Base-by-base conservation (phyloP, 2,113 vertebrate genomes). In the Scalopus aquaticus region DNA sequence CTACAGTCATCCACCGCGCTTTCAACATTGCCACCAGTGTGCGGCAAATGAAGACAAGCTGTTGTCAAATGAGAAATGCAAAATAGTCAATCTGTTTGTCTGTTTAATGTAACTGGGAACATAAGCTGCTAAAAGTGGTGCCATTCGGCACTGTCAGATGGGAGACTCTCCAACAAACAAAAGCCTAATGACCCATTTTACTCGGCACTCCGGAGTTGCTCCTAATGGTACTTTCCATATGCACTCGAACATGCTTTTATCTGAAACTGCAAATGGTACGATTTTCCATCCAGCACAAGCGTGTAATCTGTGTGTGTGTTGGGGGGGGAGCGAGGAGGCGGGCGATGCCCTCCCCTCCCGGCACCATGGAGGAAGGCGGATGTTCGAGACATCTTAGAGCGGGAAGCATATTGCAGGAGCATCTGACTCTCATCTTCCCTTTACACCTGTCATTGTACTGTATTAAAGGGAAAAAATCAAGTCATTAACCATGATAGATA, bases 151-250 rank as follows among this genome's bases (percentile, higher is more conserved):
- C 98, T 98, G 99, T 99, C 99, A 99, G 99, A 99, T 99, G 99
- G 99, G 99, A 99, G 98, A 98, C 98, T 99, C 99, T 99, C 99
- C 98, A 98, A 99, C 99, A 99, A 99, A 99, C 98, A 98, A 99
- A 99, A 99, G 99, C 99, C 99, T 99, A 99, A 99, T 99, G 99
- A 99, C 99, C 99, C 99, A 98, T 99, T 99, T 99, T 99, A 99
- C 99, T 99, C 98, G 97, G 98, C 98, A 95, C 98, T 98, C 98
- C 97, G 98, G 98, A 99, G 98, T 98, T 98, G 98, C 97, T 99
- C 98, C 98, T 99, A 99, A 99, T 99, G 99, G 98, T 98, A 98
- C 98, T 98, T 99, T 98, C 98, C 99, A 99, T 99, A 99, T 99
- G 99, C 98, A 99, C 98, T 98, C 98, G 98, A 98, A 98, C 98